Evolutionary conservation across 1,140 invertebrate genomes (phyloP).

Genomic region (Stegodyphus dumicola): DNA sequence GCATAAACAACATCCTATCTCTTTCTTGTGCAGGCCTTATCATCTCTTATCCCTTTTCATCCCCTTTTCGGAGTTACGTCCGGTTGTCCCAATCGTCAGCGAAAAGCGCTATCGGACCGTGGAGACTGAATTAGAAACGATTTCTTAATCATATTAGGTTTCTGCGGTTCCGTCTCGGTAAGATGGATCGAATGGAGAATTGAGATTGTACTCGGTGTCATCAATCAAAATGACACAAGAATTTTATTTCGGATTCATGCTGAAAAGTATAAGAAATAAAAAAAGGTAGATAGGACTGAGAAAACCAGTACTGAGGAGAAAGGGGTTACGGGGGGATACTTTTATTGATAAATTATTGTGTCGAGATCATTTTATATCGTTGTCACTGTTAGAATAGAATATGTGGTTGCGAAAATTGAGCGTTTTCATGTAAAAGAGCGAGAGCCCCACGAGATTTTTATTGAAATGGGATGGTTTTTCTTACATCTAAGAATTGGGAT

Average conservation of each 20-base stretch:
- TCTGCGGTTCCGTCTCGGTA: constrained; percentile 6
- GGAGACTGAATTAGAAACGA: constrained; percentile 33
- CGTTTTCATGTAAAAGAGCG: too few relatives aligned
- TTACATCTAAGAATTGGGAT: too few relatives aligned
- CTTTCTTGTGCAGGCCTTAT: too few relatives aligned
- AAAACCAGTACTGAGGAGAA: too few relatives aligned
- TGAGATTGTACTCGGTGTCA: constrained; percentile 23
- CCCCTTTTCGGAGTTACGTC: too few relatives aligned
- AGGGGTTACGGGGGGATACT: background rate
- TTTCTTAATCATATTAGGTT: constrained; percentile 53
- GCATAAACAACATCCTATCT: too few relatives aligned
- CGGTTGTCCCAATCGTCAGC: too few relatives aligned
- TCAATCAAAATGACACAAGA: constrained; percentile 30
- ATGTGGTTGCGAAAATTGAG: too few relatives aligned
- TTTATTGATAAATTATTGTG: constrained; percentile 53
- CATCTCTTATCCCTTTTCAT: too few relatives aligned
- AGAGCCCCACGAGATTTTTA: too few relatives aligned
- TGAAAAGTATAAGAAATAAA: background rate
- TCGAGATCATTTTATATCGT: constrained; percentile 47
- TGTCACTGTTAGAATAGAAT: constrained; percentile 2
- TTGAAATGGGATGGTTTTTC: too few relatives aligned
- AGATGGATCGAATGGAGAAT: constrained; percentile 37
- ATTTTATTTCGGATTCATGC: constrained; percentile 33
- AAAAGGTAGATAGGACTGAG: too few relatives aligned
- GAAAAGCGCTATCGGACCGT: background rate